Conservation (phyloP, 2,888 invertebrate genomes). For the Hypomecis punctinalis region DNA sequence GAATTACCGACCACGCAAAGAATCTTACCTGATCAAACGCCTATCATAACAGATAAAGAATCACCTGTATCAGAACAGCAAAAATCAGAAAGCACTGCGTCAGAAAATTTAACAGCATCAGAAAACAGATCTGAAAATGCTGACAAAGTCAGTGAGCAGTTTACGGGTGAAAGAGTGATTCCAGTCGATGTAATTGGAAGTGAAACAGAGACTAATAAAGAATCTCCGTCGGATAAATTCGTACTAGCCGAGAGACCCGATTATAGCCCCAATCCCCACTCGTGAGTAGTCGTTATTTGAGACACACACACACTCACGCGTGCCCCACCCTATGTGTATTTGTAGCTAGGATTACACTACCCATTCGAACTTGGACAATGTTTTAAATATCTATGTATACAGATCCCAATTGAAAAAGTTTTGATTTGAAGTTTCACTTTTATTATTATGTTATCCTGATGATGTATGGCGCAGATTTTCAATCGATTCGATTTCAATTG, state of each 20-base stretch:
- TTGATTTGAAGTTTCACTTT: no score
- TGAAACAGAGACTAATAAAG: constrained; percentile 35
- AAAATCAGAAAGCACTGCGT: neutral
- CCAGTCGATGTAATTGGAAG: constrained; percentile 44
- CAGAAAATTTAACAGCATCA: no score
- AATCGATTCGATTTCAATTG: no score
- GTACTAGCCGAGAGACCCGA: constrained; percentile 71
- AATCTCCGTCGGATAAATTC: constrained; percentile 51
- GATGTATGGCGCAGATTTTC: no score
- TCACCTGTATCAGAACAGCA: constrained; percentile 1
- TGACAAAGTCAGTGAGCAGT: constrained; percentile 30
- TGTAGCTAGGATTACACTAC: constrained; percentile 52
- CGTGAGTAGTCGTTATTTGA: constrained; percentile 76
- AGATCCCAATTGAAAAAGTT: no score
- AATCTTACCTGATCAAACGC: constrained; percentile 30
- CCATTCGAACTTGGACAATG: constrained; percentile 29
- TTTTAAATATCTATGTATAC: neutral
- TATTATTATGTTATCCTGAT: no score
- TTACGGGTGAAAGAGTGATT: constrained; percentile 45
- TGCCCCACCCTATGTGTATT: constrained; percentile 52
- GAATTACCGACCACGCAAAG: constrained; percentile 20
- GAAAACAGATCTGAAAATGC: constrained; percentile 6
- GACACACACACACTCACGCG: constrained; percentile 65
- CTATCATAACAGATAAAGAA: constrained; percentile 35
- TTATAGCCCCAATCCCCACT: constrained; percentile 78